Evolutionary conservation across 2,888 invertebrate genomes (phyloP), one percentile per base, ranked within the genome.

Genomic region (Lepidochitona cinerea): DNA sequence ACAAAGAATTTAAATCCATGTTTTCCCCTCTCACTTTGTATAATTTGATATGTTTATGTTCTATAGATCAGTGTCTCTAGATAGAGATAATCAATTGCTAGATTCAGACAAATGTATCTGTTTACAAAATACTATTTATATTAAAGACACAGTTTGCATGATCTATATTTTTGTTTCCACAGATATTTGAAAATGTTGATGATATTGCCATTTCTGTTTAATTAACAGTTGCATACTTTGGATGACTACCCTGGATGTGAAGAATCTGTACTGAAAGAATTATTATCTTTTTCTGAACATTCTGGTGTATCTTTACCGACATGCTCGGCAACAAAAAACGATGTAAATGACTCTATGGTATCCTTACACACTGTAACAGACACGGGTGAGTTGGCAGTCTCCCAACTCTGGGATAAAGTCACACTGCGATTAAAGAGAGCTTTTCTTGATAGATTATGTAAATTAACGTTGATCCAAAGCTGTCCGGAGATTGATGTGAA

Each of bases 241-340:
- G 86, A 87, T 23, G 82, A 85, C 68, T 74, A 80, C 36, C 88
- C 87, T 26, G 89, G 88, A 0, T 80, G 85, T 82, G 89, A 89
- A 74, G 88, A 88, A 71, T 79, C 81, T 0, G 80, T 88, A 9
- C 78, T 89, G 14, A 83, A 87, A 65, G 86, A 87, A 67, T 78
- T 89, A 26, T 71, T 88, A 37, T 77, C 81, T 5, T 80, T 89
- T 12, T 85, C 87, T 23, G 87, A 89, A 1, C 79, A 83, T n/a
- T 87, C 88, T 68, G 89, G 89, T 1, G 75, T 89, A n/a, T 77
- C 84, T 32, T 79, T 89, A 64, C 89, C 89, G 0, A 74, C 85
- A 7, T 79, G 81, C 36, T 76, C 82, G 5, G 64, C 76, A 5
- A 74, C 80, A 0, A 80, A 68, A 12, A 79, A 81, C 0, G 82